Conservation (phyloP, 2,888 invertebrate genomes). For the Resseliella maxima region DNA sequence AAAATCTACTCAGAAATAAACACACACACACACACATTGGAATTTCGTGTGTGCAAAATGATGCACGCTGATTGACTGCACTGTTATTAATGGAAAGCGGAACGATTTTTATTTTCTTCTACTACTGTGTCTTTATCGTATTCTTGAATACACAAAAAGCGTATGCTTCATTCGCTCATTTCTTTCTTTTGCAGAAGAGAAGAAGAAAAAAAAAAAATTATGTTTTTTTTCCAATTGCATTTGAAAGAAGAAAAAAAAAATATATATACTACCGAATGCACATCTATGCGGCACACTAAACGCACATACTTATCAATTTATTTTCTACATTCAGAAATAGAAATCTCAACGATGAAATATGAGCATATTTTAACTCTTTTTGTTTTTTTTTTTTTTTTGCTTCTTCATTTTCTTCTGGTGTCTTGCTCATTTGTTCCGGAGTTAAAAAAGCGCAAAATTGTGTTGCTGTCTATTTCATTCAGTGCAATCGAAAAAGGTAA, state of each 20-base stretch:
- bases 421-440: not conserved
- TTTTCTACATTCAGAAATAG: constrained; percentile 38
- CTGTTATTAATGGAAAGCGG: constrained; percentile 56
- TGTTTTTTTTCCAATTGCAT: constrained; percentile 29
- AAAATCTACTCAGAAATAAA: not conserved
- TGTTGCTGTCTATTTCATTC: too few relatives aligned
- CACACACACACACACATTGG: constrained; percentile 20
- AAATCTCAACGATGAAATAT: constrained; percentile 10
- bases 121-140: constrained; percentile 49
- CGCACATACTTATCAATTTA: constrained; percentile 29
- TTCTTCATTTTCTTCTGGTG: not conserved
- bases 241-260: constrained; percentile 48
- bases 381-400: too few relatives aligned
- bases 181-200: not conserved
- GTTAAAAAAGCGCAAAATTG: not conserved
- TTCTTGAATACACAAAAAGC: constrained; percentile 41
- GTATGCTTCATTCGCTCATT: not conserved
- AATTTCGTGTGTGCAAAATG: constrained; percentile 45
- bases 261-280: constrained; percentile 51
- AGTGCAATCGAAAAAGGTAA: not conserved
- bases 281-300: constrained; percentile 37
- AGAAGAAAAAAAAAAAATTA: not conserved
- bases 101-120: constrained; percentile 56
- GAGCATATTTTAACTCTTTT: not conserved
- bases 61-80: constrained; percentile 50